Base-by-base conservation (phyloP, 2,113 vertebrate species). In the Nymphicus hollandicus region DNA sequence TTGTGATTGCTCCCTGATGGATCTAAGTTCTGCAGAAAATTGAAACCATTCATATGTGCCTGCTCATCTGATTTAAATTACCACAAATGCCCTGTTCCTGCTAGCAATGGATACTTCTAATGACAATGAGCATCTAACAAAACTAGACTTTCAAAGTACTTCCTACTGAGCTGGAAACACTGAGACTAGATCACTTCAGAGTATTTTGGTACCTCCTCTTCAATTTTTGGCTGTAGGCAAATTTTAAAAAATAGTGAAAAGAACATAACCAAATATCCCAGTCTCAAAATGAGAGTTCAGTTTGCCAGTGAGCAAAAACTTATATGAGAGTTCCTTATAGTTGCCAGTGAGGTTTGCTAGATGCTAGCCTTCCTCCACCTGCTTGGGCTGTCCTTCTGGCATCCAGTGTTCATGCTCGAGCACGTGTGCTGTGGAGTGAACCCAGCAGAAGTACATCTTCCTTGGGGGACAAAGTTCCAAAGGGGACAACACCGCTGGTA, bases 371-470 rank as follows among this genome's bases (percentile, higher is more conserved):
- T 52, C 65, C 80, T 60, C 76, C 1, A 0, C 24, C n/a, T 66
- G 49, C 41, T 70, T 43, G 44, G 66, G 6, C 14, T 61, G 20
- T 43, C 12, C 55, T 87, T 44, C 58, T 33, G 37, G 22, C 29
- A 47, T 37, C 61, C 17, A 5, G 39, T 5, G 14, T 11, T 70
- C 27, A 14, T 1, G 1, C 37, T 73, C 1, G 0, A 89, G 27
- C n/a, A 31, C 8, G 17, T 25, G 41, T 3, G 3, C 60, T 2
- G 0, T 28, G 49, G 55, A 69, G 22, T 65, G 20, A 73, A 47
- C 17, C 15, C 66, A 47, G 24, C 27, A 86, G n/a, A 86, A 69
- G 3, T 10, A 15, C 11, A 29, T 17, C 27, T 49, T 60, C 31
- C 55, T 73, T n/a, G 17, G 20, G 24, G 11, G 18, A 60, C 37